A percentile compares a stretch with the other conserved stretches of the same genome.
These are phyloP conservation scores for Cecropterus lyciades DNA, from an alignment of 1,140 invertebrate species.

Conservation along the genomic window DNA sequence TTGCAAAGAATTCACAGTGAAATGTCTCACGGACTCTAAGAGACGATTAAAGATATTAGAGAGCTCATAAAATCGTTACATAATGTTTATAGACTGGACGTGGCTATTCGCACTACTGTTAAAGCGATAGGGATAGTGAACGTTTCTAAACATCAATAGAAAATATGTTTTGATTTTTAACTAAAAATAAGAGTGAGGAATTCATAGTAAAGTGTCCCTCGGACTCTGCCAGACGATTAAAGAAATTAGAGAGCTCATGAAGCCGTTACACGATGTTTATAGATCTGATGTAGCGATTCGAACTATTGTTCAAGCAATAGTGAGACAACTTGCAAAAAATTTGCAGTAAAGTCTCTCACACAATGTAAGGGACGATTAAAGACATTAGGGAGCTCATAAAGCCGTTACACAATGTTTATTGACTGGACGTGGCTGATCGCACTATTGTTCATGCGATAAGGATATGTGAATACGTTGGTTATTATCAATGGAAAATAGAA, in stretches of 20 bases:
- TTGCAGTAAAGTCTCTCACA: slow-evolving; percentile 38
- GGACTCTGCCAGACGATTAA: too few species aligned
- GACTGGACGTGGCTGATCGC: slow-evolving; percentile 49
- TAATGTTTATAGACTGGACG: slow-evolving; percentile 58
- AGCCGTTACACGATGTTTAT: too few species aligned
- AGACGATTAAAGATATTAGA: slow-evolving; percentile 50
- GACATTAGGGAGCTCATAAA: slow-evolving; percentile 55
- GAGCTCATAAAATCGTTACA: slow-evolving; percentile 52
- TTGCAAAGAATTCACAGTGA: slow-evolving; percentile 33
- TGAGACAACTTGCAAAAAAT: slow-evolving; percentile 18
- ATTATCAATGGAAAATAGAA: too few species aligned
- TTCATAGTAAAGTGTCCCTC: too few species aligned
- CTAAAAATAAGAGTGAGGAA: too few species aligned
- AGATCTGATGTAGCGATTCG: background rate
- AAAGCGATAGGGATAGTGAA: too few species aligned
- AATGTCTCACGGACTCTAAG: slow-evolving; percentile 49
- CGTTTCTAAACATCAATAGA: too few species aligned
- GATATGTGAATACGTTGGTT: too few species aligned
- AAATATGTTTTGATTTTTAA: too few species aligned
- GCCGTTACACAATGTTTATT: slow-evolving; percentile 59
- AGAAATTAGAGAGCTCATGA: too few species aligned
- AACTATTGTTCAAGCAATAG: background rate
- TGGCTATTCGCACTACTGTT: slow-evolving; percentile 47
- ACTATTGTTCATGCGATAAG: too few species aligned
- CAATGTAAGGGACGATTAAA: slow-evolving; percentile 48